phyloP scores from a whole-genome alignment of 2,113 vertebrate genomes.

The Thryonomys swinderianus region DNA sequence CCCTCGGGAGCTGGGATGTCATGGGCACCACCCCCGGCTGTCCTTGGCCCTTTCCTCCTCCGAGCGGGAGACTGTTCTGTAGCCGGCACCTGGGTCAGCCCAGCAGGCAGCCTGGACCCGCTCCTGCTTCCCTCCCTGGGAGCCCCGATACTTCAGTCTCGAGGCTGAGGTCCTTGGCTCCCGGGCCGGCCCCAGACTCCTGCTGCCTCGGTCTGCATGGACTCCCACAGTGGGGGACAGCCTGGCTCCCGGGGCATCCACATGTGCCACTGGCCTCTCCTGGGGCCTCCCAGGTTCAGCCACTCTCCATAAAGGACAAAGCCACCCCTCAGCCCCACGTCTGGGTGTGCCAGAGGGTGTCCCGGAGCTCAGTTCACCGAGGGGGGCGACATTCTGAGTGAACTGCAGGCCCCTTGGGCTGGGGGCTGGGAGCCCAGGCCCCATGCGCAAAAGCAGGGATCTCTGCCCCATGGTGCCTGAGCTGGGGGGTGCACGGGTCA shows the following conservation, averaged over 20 bases:
- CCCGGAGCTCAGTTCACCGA: neutral
- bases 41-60: neutral
- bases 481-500: neutral
- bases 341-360: neutral
- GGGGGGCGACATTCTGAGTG: rapidly evolving
- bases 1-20: neutral
- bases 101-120: too few relatives aligned
- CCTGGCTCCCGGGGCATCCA: too few relatives aligned
- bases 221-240: neutral
- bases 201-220: too few relatives aligned
- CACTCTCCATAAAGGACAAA: neutral
- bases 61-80: neutral
- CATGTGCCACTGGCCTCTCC: neutral
- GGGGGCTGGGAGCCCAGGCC: neutral
- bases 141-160: neutral
- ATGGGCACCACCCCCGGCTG: neutral
- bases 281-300: neutral
- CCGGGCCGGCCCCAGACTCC: neutral
- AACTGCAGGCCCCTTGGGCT: too few relatives aligned
- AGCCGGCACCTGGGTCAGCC: neutral
- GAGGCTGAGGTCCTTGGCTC: neutral
- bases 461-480: too few relatives aligned
- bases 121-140: too few relatives aligned
- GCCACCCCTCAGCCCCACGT: neutral
- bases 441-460: neutral